Conservation (phyloP, 2,113 vertebrate species). For the Dipodomys ordii region DNA sequence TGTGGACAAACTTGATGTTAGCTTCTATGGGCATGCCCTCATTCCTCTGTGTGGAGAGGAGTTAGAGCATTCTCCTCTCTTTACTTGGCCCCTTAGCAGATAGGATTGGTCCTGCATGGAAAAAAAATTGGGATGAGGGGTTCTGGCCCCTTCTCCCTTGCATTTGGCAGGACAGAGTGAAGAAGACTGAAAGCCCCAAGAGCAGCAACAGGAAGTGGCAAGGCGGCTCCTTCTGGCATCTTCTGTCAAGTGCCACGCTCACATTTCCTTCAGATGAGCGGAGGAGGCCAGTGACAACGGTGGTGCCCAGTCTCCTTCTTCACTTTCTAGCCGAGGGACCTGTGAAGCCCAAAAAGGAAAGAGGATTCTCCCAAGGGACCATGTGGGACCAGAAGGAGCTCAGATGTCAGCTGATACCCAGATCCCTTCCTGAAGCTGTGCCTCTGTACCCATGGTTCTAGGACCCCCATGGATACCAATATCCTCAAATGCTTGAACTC, state of each 20-base stretch:
- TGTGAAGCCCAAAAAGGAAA: not conserved
- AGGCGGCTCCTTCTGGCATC: not conserved
- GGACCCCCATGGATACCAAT: no score
- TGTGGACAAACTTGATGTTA: not conserved
- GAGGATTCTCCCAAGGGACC: not conserved
- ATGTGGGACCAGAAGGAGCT: accelerated
- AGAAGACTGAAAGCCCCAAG: not conserved
- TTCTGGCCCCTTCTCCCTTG: not conserved
- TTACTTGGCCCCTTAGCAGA: not conserved
- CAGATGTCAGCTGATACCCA: no score
- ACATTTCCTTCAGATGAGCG: accelerated
- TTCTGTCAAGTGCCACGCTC: not conserved
- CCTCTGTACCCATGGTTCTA: not conserved
- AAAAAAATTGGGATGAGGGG: not conserved
- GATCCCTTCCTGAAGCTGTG: not conserved
- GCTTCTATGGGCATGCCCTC: accelerated
- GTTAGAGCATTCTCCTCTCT: no score
- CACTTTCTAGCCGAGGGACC: not conserved
- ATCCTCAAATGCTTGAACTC: no score
- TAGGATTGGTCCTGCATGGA: not conserved
- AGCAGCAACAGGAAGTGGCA: not conserved
- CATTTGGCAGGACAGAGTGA: not conserved
- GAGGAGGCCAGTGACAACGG: not conserved
- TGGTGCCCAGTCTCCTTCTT: not conserved
- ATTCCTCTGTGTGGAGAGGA: not conserved